Evolutionary conservation across 2,113 vertebrate genomes (phyloP), one percentile per base, ranked within the genome.

Genomic region (Peromyscus maniculatus): DNA sequence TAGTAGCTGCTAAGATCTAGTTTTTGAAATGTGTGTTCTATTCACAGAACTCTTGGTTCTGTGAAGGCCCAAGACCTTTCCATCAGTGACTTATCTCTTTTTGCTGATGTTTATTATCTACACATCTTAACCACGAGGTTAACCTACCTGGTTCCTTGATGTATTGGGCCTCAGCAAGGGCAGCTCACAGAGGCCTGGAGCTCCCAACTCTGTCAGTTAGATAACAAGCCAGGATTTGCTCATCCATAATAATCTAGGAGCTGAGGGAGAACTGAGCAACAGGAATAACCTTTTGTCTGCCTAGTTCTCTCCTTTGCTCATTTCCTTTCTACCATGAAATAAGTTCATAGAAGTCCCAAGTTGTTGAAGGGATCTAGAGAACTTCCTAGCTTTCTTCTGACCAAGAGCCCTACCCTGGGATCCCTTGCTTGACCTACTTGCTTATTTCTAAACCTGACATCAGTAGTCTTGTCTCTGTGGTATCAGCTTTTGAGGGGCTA

Each of bases 91-190:
- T 52, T 90, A 33, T 19, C 31, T 33, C 0, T 10, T 86, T 16
- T 82, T 86, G 13, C 36, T 79, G 24, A 49, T 31, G 4, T 6
- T 83, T 5, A 2, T 7, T 24, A 4, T 28, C 82, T 86, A 36
- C 46, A 49, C 46, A 49, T 39, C 19, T 83, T 24, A 79, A 22
- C 3, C 39, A 74, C 0, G 0, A 46, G 59, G 24, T 16, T 78
- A 57, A 31, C 43, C 36, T 6, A 24, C 39, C 16, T 57, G 59
- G 26, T n/a, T 84, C 33, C n/a, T 94, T 62, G 31, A 26, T 39
- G 3, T 3, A 3, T 1, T 39, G 3, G 3, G 3, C 2, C 3
- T 46, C 6, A 5, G 7, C 2, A 9, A 8, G 7, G 17, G 19
- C 28, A 49, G 43, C 26, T 66, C 26, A 46, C 26, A 64, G 31